Conservation (phyloP, 2,888 invertebrate species). For the Zeuzera pyrina region DNA sequence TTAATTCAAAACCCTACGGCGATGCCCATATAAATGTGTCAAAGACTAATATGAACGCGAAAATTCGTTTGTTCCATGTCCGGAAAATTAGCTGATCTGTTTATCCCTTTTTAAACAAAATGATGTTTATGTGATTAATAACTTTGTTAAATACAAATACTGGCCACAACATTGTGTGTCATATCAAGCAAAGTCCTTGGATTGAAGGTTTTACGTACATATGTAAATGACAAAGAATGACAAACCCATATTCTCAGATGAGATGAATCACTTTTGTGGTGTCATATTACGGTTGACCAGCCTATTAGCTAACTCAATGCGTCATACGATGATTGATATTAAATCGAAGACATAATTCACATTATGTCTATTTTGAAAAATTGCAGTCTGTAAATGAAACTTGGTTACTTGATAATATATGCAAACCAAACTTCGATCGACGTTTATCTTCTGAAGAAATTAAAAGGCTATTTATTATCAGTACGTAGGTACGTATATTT, state of each 20-base stretch:
- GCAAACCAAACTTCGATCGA: not conserved
- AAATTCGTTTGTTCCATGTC: conserved; percentile 27
- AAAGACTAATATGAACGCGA: conserved; percentile 32
- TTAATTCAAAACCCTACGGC: conserved; percentile 3
- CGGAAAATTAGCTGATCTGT: conserved; percentile 25
- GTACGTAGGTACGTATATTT: not conserved
- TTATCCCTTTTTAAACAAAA: too few species aligned
- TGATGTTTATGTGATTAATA: too few species aligned
- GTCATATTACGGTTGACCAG: conserved; percentile 53
- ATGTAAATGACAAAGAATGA: too few species aligned
- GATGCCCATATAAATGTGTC: conserved; percentile 3
- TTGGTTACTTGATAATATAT: too few species aligned
- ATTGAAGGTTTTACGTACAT: not conserved
- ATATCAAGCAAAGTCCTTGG: not conserved
- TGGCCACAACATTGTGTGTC: too few species aligned
- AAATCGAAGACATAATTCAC: too few species aligned
- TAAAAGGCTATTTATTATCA: too few species aligned
- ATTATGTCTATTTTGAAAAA: too few species aligned
- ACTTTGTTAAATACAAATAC: too few species aligned
- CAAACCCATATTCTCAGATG: conserved; percentile 25
- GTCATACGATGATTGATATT: too few species aligned
- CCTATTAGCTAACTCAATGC: conserved; percentile 42
- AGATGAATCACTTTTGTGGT: conserved; percentile 45
- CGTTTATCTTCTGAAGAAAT: not conserved
- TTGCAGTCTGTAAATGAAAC: too few species aligned